phyloP scores from a whole-genome alignment of 2,113 vertebrate species.

The Elgaria multicarinata region DNA sequence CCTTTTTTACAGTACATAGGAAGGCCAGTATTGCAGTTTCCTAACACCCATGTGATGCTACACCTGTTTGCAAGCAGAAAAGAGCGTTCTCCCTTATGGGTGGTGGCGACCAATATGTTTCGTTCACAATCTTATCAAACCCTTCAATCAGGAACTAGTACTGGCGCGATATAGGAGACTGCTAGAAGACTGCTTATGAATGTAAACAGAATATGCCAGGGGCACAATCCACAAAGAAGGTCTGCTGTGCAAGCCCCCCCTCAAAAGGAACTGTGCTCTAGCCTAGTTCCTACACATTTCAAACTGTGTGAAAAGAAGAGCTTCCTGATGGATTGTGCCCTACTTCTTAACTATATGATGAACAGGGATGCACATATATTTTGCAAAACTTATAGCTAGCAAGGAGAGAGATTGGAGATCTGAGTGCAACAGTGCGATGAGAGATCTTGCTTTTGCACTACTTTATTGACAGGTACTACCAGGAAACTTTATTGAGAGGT shows the following conservation, averaged over 20 bases:
- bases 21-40: background rate
- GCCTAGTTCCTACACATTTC: background rate
- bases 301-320: background rate
- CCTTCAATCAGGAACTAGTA: fast-evolving
- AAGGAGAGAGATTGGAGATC: background rate
- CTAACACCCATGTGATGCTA: background rate
- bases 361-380: background rate
- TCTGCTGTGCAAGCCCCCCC: background rate
- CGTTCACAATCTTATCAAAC: background rate
- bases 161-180: fast-evolving
- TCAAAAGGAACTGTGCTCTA: background rate
- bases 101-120: background rate
- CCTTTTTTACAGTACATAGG: background rate
- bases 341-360: background rate
- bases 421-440: background rate
- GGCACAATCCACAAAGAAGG: background rate
- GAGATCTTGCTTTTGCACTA: background rate
- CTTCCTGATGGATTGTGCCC: background rate
- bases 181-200: background rate
- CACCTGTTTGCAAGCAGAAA: fast-evolving
- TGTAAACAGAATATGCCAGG: fast-evolving
- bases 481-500: background rate
- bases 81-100: background rate
- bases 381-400: background rate
- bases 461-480: background rate